A percentile compares a stretch with the other conserved stretches of the same genome.
Evolutionary conservation across 2,113 vertebrate genomes (phyloP).

Genomic region (Furnarius figulus): DNA sequence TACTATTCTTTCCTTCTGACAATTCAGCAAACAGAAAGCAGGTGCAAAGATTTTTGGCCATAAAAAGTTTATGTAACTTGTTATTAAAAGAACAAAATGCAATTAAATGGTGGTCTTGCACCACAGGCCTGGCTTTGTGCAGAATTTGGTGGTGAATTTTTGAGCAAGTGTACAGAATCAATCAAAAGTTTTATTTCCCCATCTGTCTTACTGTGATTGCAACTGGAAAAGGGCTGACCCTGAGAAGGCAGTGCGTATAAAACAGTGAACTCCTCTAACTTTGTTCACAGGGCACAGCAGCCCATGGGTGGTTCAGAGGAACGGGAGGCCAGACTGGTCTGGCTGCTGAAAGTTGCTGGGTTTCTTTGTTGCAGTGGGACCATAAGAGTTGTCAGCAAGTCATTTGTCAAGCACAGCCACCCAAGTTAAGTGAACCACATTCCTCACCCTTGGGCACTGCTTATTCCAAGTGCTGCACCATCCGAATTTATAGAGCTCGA

Average conservation of each 20-base stretch:
- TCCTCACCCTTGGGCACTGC: background rate
- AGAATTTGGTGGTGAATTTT: background rate
- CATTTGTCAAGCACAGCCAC: accelerated
- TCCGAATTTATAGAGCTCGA: background rate
- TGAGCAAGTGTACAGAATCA: background rate
- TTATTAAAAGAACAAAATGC: background rate
- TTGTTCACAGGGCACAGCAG: background rate
- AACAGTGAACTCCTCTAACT: background rate
- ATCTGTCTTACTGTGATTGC: background rate
- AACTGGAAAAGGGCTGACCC: background rate
- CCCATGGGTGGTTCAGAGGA: background rate
- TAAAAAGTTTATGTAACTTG: background rate
- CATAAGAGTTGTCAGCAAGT: accelerated
- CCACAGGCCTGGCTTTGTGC: background rate
- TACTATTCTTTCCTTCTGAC: slow-evolving; percentile 13
- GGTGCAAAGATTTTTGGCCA: background rate
- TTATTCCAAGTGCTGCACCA: accelerated
- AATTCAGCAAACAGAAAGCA: slow-evolving; percentile 41
- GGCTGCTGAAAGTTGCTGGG: background rate
- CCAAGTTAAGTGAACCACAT: background rate
- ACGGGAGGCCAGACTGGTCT: background rate
- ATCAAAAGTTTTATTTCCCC: background rate
- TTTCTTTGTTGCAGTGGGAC: background rate
- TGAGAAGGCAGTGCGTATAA: background rate
- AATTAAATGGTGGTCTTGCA: background rate